Evolutionary conservation across 1,140 invertebrate species (phyloP), one percentile per base, ranked within the genome.

Genomic region (Conus ventricosus): DNA sequence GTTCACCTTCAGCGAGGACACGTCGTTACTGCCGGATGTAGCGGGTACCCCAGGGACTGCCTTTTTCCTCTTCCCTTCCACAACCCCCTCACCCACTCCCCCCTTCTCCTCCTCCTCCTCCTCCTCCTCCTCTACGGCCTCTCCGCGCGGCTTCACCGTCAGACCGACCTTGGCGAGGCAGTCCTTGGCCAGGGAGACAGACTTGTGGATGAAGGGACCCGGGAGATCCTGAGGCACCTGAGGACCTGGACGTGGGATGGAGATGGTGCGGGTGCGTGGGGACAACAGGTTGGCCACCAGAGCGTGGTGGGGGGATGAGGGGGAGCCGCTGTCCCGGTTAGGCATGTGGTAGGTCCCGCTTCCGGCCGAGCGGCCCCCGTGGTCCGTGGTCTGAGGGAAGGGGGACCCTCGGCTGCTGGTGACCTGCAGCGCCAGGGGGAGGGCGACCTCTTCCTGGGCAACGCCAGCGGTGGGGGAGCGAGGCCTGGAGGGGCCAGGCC

Each of bases 161-260:
- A 27, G 11, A 7, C 25, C 76, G 53, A 88, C 57, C 13, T 53
- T 63, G 63, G 39, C 51, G 8, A 83, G 81, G 15, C 80, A 20
- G 17, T 88, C 87, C 81, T 84, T 67, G 55, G 81, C 81, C 39
- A 84, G 78, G 10, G 81, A 20, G 17, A 84, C 57, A 17, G 78
- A 82, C 55, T 63, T 83, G 81, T 88, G 87, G 78, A 88, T 75
- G 63, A 88, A 88, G 25, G 87, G 60, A 5, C 87, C 76, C 7
- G 55, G 87, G 4, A 84, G 57, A 17, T 55, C 71, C 10, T 55
- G 71, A 0, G 27, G 51, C 25, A 15, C 51, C 27, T 84, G 87
- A 0, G 80, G 55, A 75, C 55, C 80, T 51, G 83, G 83, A 13
- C 88, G 67, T 5, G 88, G 88, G 67, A 89, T 89, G 55, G 88